Evolutionary conservation across 53 echinoderm and acorn worm species (phyloP), one percentile per base, ranked within the genome.

Genomic region (Stichopus horrens): DNA sequence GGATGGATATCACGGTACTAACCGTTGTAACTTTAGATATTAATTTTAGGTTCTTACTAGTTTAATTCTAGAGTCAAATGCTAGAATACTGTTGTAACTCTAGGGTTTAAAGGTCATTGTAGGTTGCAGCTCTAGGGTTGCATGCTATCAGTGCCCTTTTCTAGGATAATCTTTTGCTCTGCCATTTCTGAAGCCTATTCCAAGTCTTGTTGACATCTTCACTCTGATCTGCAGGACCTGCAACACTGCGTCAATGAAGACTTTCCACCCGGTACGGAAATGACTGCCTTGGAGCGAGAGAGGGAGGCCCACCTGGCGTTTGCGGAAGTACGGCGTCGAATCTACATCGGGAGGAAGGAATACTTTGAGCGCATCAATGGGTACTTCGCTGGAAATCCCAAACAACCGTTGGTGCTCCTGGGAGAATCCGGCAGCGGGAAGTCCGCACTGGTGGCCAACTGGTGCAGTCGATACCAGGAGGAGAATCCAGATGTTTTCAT

Each of bases 371-470:
- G 77, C 52, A 96, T 96, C 73, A 83, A 94, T 76, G 91, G 90
- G 8, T 91, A 90, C 89, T 86, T 90, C 68, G 75, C 54, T 54
- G 60, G 74, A 55, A 88, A 18, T 9, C 23, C 57, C 10, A 52
- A 94, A 74, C 14, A 5, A 22, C 96, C 96, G 14, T 90, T 96
- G 57, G 92, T 94, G 23, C 90, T 96, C 57, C 88, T 96, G 20
- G 96, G 96, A 10, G 93, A 94, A 75, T 96, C 96, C 19, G 96
- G 96, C 20, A 94, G 94, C 6, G 96, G 96, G 8, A 96, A 96
- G 78, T 96, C 96, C 63, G 96, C 96, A 8, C 87, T 96, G 58
- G 92, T 96, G 37, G 96, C 96, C 53, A 96, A 96, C 67, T 96
- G 96, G 96, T 90, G 89, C 76, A 89, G 93, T 11, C 86, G 90